Evolutionary conservation across 2,113 vertebrate species (phyloP), one percentile per base, ranked within the genome.

Genomic region (Barnardius zonarius): DNA sequence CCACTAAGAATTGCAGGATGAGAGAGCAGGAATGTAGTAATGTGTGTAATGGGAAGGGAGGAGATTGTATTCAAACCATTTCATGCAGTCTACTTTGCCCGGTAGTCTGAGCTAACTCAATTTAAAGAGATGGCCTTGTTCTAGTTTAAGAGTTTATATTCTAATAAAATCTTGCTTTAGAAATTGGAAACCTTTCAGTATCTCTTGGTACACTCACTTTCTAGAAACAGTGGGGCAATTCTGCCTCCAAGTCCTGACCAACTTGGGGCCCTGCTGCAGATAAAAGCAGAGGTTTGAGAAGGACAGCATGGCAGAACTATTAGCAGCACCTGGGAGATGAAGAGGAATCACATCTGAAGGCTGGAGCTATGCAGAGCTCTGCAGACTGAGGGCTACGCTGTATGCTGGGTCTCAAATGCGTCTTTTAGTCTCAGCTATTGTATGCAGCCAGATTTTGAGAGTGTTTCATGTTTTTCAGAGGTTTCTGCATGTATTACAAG

Each of bases 141-240:
- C 69, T 22, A 73, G 17, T 83, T 86, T 84, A 64, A 44, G 39
- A 59, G 43, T 79, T 82, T 66, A n/a, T 48, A 41, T 87, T 91
- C 69, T 88, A 86, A 76, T 37, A 79, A 89, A 93, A 82, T 39
- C 30, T 66, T 93, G 54, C 49, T 91, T 94, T 91, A 79, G 69
- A 72, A 79, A 49, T 22, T 82, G 86, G 69, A 91, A 95, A 48
- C 7, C 10, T 76, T 75, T 91, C 57, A 28, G 39, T 61, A 61
- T 84, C 61, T 61, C 14, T 75, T 64, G 17, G 35, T 93, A 17
- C 27, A 52, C 9, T 59, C 23, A 16, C 33, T 54, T 80, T 75
- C 13, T 62, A 89, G 70, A 93, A 91, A 52, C 0, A 48, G 39
- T 37, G 66, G 28, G 83, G 39, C 17, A 93, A 66, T 87, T 96